Evolutionary conservation across 2,797 vertebrate species (phyloP).

Genomic region (Gymnoscopelus microlampas): DNA sequence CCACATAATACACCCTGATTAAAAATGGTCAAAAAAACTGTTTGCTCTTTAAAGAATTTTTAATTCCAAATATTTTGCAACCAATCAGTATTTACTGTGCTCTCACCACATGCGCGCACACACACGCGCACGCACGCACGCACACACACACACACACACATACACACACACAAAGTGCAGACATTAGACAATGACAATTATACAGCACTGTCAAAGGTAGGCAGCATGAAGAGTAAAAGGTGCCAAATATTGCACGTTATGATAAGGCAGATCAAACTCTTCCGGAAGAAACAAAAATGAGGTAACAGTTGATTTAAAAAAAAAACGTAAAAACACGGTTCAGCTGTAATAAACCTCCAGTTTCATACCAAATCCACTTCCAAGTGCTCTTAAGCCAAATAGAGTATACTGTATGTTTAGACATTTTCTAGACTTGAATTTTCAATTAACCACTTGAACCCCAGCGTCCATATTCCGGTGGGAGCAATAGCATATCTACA

Average conservation of each 20-base stretch:
- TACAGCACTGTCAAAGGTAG: constrained; percentile 62
- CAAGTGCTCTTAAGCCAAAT: constrained; percentile 31
- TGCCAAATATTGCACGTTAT: constrained; percentile 88
- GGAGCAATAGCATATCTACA: no score
- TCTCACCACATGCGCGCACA: neutral
- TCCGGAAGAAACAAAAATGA: constrained; percentile 55
- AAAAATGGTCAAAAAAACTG: neutral
- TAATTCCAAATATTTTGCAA: constrained; percentile 54
- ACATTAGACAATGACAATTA: constrained; percentile 63
- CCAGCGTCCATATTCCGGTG: no score
- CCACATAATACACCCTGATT: no score
- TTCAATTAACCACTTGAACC: no score
- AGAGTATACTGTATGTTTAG: neutral
- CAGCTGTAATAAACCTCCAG: constrained; percentile 17
- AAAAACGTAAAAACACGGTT: constrained; percentile 16
- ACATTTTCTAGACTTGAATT: no score
- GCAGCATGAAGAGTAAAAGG: constrained; percentile 68
- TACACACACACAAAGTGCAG: constrained; percentile 61
- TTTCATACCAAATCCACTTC: constrained; percentile 26
- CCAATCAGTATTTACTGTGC: constrained; percentile 44
- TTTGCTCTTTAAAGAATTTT: constrained; percentile 48
- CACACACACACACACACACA: constrained; percentile 24
- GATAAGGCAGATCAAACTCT: constrained; percentile 54
- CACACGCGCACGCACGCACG: constrained; percentile 10
- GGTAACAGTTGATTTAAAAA: constrained; percentile 72